Evolutionary conservation across 2,888 invertebrate genomes (phyloP).

Genomic region (Chrysotoxum bicinctum): DNA sequence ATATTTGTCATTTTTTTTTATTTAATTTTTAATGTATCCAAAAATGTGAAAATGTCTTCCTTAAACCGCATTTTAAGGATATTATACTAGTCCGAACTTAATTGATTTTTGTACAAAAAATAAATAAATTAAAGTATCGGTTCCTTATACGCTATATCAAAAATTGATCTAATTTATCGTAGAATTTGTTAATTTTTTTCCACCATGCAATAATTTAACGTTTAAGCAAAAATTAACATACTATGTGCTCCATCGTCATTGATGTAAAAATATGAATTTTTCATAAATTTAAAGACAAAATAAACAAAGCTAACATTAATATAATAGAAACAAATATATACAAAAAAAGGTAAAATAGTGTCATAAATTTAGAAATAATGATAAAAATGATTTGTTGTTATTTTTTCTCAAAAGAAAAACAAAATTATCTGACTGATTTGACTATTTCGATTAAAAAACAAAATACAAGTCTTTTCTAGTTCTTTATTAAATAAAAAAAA

Average conservation of each 20-base stretch:
- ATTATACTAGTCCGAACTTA: slow-evolving; percentile 26
- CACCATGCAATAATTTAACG: slow-evolving; percentile 57
- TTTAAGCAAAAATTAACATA: slow-evolving; percentile 61
- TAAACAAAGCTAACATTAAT: slow-evolving; percentile 39
- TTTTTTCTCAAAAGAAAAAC: slow-evolving; percentile 12
- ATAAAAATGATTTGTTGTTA: slow-evolving; percentile 26
- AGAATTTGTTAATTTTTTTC: slow-evolving; percentile 16
- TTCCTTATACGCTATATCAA: slow-evolving; percentile 49
- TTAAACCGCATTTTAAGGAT: slow-evolving; percentile 52
- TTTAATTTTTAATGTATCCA: slow-evolving; percentile 13
- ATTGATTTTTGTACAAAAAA: slow-evolving; percentile 24
- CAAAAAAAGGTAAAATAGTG: neutral
- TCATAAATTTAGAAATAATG: neutral
- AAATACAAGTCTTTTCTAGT: slow-evolving; percentile 10
- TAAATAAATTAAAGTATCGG: slow-evolving; percentile 28
- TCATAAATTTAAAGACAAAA: slow-evolving; percentile 37
- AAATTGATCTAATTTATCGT: neutral
- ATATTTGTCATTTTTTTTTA: slow-evolving; percentile 12
- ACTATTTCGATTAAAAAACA: slow-evolving; percentile 48
- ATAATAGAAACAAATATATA: slow-evolving; percentile 3
- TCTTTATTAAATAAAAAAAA: slow-evolving; percentile 16
- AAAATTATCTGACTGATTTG: slow-evolving; percentile 63
- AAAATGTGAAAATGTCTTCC: slow-evolving; percentile 62
- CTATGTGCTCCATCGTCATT: slow-evolving; percentile 72
- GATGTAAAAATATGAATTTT: slow-evolving; percentile 69